phyloP scores from a whole-genome alignment of 2,797 vertebrate species.

The Pteropus rufus region DNA sequence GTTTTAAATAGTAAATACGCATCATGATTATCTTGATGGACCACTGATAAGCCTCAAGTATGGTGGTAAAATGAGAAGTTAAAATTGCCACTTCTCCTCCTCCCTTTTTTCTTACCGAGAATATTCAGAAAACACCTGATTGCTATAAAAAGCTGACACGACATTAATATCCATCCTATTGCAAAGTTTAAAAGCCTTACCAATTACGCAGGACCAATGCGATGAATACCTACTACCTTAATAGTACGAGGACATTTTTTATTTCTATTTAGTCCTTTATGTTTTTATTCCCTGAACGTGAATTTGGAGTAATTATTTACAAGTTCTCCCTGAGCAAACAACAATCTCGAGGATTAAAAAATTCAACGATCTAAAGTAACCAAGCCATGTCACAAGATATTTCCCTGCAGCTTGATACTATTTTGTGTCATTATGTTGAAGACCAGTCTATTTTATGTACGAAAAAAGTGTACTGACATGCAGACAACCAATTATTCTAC shows the following conservation, averaged over 20 bases:
- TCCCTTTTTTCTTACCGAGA: not conserved
- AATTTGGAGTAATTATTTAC: slow-evolving; percentile 67
- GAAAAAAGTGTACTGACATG: not conserved
- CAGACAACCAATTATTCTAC: not conserved
- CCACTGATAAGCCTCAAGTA: not conserved
- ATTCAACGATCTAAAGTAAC: slow-evolving; percentile 11
- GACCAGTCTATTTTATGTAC: not conserved
- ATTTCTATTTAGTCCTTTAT: not conserved
- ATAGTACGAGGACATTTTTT: slow-evolving; percentile 30
- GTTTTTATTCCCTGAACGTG: slow-evolving; percentile 16
- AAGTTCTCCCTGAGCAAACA: slow-evolving; percentile 12
- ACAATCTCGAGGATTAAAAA: slow-evolving; percentile 15
- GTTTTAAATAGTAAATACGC: not conserved
- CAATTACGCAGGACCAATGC: not conserved
- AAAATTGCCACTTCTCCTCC: not conserved
- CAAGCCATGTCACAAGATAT: slow-evolving; percentile 13
- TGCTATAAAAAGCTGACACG: not conserved
- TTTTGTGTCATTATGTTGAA: slow-evolving; percentile 29
- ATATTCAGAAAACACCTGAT: not conserved
- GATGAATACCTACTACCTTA: not conserved
- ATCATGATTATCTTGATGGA: not conserved
- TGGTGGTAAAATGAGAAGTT: not conserved
- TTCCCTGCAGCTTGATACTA: slow-evolving; percentile 46
- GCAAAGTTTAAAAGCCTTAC: not conserved
- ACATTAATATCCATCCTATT: not conserved